Evolutionary conservation across 2,113 vertebrate species (phyloP).

Genomic region (Nettapus auritus): DNA sequence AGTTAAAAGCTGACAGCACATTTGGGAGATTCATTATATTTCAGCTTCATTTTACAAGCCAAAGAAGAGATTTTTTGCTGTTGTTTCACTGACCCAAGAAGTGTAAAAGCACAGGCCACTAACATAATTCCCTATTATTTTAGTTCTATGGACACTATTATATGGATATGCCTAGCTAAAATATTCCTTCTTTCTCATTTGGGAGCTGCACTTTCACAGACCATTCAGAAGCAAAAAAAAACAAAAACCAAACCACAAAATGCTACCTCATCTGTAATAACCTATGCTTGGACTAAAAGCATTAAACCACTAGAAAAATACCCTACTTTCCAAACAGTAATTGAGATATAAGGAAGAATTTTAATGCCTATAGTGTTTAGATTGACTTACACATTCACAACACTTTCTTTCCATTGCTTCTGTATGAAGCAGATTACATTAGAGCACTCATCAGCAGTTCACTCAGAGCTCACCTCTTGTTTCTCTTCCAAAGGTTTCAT

Average conservation of each 20-base stretch:
- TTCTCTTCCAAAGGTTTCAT: conserved; percentile 99
- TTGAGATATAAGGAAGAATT: background rate
- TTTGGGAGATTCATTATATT: background rate
- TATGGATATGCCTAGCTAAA: background rate
- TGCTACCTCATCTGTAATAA: background rate
- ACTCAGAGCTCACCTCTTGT: conserved; percentile 85
- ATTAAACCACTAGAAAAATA: background rate
- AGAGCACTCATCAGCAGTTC: background rate
- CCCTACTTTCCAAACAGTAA: background rate
- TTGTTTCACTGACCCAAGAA: background rate
- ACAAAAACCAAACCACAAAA: too few relatives aligned
- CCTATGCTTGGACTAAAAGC: background rate
- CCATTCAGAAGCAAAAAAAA: background rate
- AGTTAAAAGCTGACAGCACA: background rate
- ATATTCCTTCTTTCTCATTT: background rate
- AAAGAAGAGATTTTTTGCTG: background rate
- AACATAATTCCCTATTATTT: background rate
- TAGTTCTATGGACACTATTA: fast-evolving
- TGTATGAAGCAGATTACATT: background rate
- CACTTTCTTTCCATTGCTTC: background rate
- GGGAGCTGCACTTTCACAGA: background rate
- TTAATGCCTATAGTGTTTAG: background rate
- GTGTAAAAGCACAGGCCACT: background rate
- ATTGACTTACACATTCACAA: background rate
- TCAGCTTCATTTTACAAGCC: background rate